These are phyloP conservation scores for Spodoptera litura DNA, from an alignment of 1,140 invertebrate species.

Conservation along the genomic window DNA sequence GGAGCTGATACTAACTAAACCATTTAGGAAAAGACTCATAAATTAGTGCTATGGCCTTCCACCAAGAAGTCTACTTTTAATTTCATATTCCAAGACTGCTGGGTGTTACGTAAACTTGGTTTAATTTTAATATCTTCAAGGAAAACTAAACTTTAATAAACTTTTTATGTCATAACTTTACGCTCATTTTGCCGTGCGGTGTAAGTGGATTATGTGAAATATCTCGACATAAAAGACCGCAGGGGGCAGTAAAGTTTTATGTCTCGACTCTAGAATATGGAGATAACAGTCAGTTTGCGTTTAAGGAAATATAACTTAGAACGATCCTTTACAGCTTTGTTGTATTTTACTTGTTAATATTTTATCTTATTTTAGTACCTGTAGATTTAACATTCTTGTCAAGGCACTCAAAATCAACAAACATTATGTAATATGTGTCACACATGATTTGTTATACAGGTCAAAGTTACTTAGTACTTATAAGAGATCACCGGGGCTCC, in stretches of 20 bases:
- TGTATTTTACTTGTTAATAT: too few relatives aligned
- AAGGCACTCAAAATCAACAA: too few relatives aligned
- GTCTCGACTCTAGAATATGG: neutral
- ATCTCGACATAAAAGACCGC: slow-evolving; percentile 10
- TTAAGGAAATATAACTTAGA: too few relatives aligned
- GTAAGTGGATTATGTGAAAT: slow-evolving; percentile 30
- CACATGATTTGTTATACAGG: too few relatives aligned
- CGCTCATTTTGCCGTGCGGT: slow-evolving; percentile 16
- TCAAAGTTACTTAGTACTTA: too few relatives aligned
- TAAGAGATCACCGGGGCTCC: too few relatives aligned
- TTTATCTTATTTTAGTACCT: too few relatives aligned
- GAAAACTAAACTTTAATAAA: slow-evolving; percentile 25
- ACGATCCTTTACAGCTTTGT: too few relatives aligned
- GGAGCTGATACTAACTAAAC: too few relatives aligned
- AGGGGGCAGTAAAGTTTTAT: slow-evolving; percentile 15
- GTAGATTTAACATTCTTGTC: too few relatives aligned
- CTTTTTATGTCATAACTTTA: slow-evolving; percentile 29
- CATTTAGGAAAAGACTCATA: neutral
- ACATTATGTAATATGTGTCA: too few relatives aligned
- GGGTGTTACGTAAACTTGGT: slow-evolving; percentile 21
- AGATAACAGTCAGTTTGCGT: too few relatives aligned
- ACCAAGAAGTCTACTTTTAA: slow-evolving; percentile 14
- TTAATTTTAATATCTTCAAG: slow-evolving; percentile 34
- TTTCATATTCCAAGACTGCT: slow-evolving; percentile 6
- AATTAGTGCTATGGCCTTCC: neutral